Conservation (phyloP, 2,888 invertebrate species). For the Rutpela maculata region DNA sequence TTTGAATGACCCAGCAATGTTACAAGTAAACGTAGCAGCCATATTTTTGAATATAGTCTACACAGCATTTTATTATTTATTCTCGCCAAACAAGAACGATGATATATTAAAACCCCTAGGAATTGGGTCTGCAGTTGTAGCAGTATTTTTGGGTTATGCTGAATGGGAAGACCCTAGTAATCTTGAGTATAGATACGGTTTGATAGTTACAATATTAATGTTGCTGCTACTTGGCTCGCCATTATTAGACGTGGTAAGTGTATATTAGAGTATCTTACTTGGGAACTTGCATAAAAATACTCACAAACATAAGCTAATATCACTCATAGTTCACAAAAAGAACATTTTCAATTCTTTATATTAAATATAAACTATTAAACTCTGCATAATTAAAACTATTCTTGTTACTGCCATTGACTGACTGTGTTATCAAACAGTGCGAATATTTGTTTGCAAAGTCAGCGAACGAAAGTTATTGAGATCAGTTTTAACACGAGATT, state of each 20-base stretch:
- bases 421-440: no score
- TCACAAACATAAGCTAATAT: no score
- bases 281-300: no score
- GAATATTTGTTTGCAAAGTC: no score
- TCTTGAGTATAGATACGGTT: conserved; percentile 83
- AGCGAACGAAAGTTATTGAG: no score
- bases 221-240: conserved; percentile 83
- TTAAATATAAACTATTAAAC: no score
- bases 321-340: no score
- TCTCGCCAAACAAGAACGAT: conserved; percentile 75
- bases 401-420: no score
- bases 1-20: conserved; percentile 85
- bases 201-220: conserved; percentile 82
- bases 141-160: conserved; percentile 80
- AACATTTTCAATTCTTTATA: no score
- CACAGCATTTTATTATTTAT: conserved; percentile 81
- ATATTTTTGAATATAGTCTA: conserved; percentile 82
- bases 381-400: no score
- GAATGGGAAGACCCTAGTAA: conserved; percentile 80
- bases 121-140: conserved; percentile 77
- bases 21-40: conserved; percentile 86
- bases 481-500: no score
- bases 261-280: neutral
- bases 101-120: conserved; percentile 78
- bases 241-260: conserved; percentile 80